These are phyloP conservation scores for Strigamia crassipes DNA, from an alignment of 2,888 invertebrate genomes.

Conservation along the genomic window DNA sequence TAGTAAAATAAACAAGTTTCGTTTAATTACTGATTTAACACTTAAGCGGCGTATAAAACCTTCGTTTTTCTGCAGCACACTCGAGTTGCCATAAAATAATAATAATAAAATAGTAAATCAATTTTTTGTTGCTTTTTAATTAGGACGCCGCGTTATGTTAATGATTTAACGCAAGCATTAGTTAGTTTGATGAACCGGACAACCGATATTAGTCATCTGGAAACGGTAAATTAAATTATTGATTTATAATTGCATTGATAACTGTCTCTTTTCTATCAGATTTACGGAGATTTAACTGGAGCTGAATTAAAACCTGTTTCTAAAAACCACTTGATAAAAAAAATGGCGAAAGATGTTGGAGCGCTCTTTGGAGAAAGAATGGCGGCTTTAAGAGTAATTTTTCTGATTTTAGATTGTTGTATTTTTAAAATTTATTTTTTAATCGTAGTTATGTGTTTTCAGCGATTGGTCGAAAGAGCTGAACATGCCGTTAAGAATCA, in stretches of 20 bases:
- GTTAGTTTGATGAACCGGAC: slow-evolving; percentile 33
- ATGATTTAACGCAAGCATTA: not conserved
- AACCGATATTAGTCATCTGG: not conserved
- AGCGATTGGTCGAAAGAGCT: not conserved
- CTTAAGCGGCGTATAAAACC: too few relatives aligned
- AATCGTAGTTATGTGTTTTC: not conserved
- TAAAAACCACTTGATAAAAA: not conserved
- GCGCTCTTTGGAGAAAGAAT: not conserved
- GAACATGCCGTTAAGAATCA: slow-evolving; percentile 16
- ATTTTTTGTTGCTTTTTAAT: not conserved
- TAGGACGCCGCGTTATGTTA: not conserved
- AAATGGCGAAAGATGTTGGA: slow-evolving; percentile 17
- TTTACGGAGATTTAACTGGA: slow-evolving; percentile 22
- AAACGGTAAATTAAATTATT: not conserved
- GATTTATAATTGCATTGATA: not conserved
- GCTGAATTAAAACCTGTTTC: slow-evolving; percentile 17
- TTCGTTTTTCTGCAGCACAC: too few relatives aligned
- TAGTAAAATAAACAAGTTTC: not conserved
- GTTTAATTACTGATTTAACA: too few relatives aligned
- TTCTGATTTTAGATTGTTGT: not conserved
- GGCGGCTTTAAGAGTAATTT: slow-evolving; percentile 12
- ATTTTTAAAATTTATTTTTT: not conserved
- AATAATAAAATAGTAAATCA: not conserved
- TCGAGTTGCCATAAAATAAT: not conserved
- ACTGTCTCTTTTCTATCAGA: not conserved